Conservation (phyloP, 2,797 vertebrate genomes). For the Argentina silus region DNA sequence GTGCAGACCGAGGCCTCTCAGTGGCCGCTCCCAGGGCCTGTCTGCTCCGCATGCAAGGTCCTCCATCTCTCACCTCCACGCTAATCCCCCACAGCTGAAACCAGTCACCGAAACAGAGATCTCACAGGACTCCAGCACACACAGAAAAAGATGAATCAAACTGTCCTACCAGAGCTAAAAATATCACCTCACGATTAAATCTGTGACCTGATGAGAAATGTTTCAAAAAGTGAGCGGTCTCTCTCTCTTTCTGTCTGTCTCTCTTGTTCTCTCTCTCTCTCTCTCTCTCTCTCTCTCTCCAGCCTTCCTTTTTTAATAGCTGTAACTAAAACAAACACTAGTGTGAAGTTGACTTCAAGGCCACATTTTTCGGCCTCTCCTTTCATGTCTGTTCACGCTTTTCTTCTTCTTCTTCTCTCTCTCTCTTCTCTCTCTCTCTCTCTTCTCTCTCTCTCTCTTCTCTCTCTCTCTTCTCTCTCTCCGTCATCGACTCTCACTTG, state of each 20-base stretch:
- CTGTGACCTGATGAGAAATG: slow-evolving; percentile 27
- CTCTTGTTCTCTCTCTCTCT: slow-evolving; percentile 17
- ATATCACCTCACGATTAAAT: slow-evolving; percentile 57
- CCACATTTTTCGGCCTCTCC: slow-evolving; percentile 45
- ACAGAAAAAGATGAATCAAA: slow-evolving; percentile 14
- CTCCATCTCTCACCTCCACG: slow-evolving; percentile 59
- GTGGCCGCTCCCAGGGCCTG: slow-evolving; percentile 38
- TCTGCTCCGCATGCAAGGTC: slow-evolving; percentile 61
- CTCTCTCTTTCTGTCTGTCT: not conserved
- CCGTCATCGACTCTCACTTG: slow-evolving; percentile 55
- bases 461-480: slow-evolving; percentile 28
- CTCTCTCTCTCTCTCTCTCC: slow-evolving; percentile 16
- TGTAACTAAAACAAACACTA: slow-evolving; percentile 57
- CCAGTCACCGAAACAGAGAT: slow-evolving; percentile 52
- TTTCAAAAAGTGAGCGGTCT: not conserved
- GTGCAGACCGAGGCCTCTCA: slow-evolving; percentile 27
- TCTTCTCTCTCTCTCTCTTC: slow-evolving; percentile 36
- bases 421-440: not conserved
- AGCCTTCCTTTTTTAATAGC: slow-evolving; percentile 47
- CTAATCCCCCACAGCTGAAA: slow-evolving; percentile 74
- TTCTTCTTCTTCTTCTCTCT: slow-evolving; percentile 11
- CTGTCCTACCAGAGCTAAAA: slow-evolving; percentile 62
- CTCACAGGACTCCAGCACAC: slow-evolving; percentile 46
- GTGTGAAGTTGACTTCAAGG: slow-evolving; percentile 45
- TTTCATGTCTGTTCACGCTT: slow-evolving; percentile 35